Percentiles rank a stretch among this genome's conserved stretches.
Conservation (phyloP, 2,797 vertebrate genomes). For the Melanotaenia parkinsoni region DNA sequence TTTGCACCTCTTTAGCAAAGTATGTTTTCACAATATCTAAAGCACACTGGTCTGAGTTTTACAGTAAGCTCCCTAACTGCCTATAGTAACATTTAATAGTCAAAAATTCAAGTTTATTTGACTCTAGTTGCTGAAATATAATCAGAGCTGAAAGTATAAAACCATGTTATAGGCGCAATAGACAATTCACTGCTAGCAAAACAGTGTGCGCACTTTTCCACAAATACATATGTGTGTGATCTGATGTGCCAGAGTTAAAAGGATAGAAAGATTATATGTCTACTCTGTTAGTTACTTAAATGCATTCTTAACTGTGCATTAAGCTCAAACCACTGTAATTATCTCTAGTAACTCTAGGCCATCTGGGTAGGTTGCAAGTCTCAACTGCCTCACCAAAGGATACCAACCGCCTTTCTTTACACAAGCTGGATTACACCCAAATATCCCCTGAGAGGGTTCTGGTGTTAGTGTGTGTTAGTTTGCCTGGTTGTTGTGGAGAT, state of each 20-base stretch:
- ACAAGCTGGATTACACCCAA: slow-evolving; percentile 35
- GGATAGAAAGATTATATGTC: slow-evolving; percentile 1
- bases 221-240: slow-evolving; percentile 1
- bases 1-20: neutral
- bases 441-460: slow-evolving; percentile 49
- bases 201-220: neutral
- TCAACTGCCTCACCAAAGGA: slow-evolving; percentile 20
- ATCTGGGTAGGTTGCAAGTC: slow-evolving; percentile 18
- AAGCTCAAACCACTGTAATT: slow-evolving; percentile 14
- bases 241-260: neutral
- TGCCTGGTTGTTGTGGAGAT: slow-evolving; percentile 55
- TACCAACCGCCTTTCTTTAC: slow-evolving; percentile 44
- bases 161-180: neutral
- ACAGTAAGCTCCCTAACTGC: neutral
- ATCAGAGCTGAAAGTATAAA: slow-evolving; percentile 4
- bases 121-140: neutral
- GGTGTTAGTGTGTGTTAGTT: slow-evolving; percentile 40
- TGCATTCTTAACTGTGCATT: slow-evolving; percentile 1
- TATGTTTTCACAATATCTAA: neutral
- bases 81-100: neutral
- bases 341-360: slow-evolving; percentile 19
- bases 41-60: neutral
- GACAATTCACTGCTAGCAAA: neutral
- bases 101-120: neutral
- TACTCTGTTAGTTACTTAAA: slow-evolving; percentile 1